These are phyloP conservation scores for Salvelinus alpinus DNA, from an alignment of 2,113 vertebrate genomes.

Conservation along the genomic window DNA sequence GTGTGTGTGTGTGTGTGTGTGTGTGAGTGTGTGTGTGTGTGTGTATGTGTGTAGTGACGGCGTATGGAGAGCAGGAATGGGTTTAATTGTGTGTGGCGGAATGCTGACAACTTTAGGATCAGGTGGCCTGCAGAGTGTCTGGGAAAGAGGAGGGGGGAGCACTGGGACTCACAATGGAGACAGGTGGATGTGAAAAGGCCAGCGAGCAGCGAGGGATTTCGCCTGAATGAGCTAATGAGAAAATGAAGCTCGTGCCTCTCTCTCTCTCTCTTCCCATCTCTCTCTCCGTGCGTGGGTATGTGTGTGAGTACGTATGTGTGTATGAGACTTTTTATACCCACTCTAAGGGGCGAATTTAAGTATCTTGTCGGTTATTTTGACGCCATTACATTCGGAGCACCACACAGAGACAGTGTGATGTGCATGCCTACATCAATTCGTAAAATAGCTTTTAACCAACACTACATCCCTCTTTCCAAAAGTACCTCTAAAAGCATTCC, in stretches of 20 bases:
- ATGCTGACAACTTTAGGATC: conserved; percentile 62
- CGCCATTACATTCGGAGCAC: neutral
- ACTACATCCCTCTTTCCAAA: conserved; percentile 4
- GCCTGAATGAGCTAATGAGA: conserved; percentile 7
- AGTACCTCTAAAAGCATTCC: conserved; percentile 12
- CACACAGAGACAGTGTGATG: neutral
- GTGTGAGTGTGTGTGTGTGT: neutral
- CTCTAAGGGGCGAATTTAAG: neutral
- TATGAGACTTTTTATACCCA: neutral
- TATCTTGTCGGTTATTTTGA: neutral
- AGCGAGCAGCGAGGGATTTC: conserved; percentile 3
- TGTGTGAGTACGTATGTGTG: neutral
- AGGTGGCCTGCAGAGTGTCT: conserved; percentile 34
- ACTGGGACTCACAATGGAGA: neutral
- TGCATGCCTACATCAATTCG: neutral
- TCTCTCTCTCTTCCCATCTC: neutral
- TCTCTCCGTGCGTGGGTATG: neutral
- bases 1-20: neutral
- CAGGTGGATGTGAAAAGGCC: conserved; percentile 17
- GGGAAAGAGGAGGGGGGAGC: neutral
- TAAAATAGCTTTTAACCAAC: neutral
- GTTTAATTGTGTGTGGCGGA: conserved; percentile 71
- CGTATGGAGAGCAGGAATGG: conserved; percentile 42
- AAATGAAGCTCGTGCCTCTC: neutral
- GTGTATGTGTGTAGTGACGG: conserved; percentile 14